Base-by-base conservation (phyloP, 2,888 invertebrate genomes). In the Odiellus spinosus region DNA sequence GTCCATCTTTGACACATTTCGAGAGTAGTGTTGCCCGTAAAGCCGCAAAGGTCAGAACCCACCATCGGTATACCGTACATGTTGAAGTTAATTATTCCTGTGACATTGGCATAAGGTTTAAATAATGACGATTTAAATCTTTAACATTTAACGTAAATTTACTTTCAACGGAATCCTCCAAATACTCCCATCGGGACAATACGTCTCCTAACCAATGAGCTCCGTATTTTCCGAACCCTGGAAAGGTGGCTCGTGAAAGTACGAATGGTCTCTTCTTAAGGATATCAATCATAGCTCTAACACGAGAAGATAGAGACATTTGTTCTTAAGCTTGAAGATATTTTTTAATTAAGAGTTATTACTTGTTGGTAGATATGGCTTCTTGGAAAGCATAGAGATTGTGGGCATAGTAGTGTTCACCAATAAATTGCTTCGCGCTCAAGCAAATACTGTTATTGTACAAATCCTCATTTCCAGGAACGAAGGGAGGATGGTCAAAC, bases 131-230 rank as follows among this genome's bases (percentile, higher is more conserved):
- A n/a, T n/a, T n/a, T n/a, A n/a, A n/a, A n/a, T n/a, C n/a, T n/a
- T n/a, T n/a, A n/a, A n/a, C n/a, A n/a, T n/a, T n/a, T n/a, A n/a
- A n/a, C n/a, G n/a, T n/a, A n/a, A n/a, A n/a, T n/a, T 4, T 26
- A 26, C 26, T 26, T 26, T 26, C 26, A 26, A 26, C 26, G 8
- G 26, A 26, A 69, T 76, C 76, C 60, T 70, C 69, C 73, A 86
- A 72, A 60, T 83, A 82, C 47, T 77, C 72, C 85, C 85, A 87
- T 38, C 71, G 68, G 36, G 85, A 82, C 54, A 63, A 68, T 52
- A 82, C 74, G 66, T 87, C 87, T 0, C 86, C 87, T 56, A 81
- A 78, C 86, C 86, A 86, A 64, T 85, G 84, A 1, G 82, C 82
- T 2, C 79, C 72, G 63, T 74, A 81, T 55, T 71, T 71, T 1